Percentiles rank a stretch among this genome's conserved stretches.
Evolutionary conservation across 2,888 invertebrate species (phyloP).

Genomic region (Junonia oenone): DNA sequence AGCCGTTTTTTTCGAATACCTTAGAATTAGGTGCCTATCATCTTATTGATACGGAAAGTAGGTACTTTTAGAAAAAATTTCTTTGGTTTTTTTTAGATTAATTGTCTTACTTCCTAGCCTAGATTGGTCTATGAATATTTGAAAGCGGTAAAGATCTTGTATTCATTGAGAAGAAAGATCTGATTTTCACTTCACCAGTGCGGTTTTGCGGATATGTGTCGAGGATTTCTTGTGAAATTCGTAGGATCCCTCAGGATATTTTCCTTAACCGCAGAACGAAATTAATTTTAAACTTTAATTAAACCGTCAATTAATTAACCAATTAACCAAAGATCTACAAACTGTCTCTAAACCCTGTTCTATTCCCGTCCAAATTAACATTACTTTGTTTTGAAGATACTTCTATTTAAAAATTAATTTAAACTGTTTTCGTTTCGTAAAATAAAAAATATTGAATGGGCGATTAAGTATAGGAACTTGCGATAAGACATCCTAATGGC

Average conservation of each 20-base stretch:
- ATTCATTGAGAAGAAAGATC: neutral
- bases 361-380: too few species aligned
- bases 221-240: neutral
- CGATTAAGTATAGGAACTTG: slow-evolving; percentile 8
- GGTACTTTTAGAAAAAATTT: too few species aligned
- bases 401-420: too few species aligned
- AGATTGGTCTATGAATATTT: too few species aligned
- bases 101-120: too few species aligned
- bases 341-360: neutral
- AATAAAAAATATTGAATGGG: slow-evolving; percentile 1
- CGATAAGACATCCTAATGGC: slow-evolving; percentile 26
- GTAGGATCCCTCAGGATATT: neutral
- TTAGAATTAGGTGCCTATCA: too few species aligned
- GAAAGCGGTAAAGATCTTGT: neutral
- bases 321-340: neutral
- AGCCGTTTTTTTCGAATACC: too few species aligned
- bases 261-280: neutral
- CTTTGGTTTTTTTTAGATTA: too few species aligned
- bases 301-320: neutral
- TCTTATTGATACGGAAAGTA: too few species aligned
- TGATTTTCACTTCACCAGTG: neutral
- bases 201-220: neutral
- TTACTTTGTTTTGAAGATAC: too few species aligned
- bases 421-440: too few species aligned
- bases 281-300: neutral